Percentiles rank a stretch among this genome's conserved stretches.
Conservation (phyloP, 2,797 vertebrate species). For the Sebastes matsubarae region DNA sequence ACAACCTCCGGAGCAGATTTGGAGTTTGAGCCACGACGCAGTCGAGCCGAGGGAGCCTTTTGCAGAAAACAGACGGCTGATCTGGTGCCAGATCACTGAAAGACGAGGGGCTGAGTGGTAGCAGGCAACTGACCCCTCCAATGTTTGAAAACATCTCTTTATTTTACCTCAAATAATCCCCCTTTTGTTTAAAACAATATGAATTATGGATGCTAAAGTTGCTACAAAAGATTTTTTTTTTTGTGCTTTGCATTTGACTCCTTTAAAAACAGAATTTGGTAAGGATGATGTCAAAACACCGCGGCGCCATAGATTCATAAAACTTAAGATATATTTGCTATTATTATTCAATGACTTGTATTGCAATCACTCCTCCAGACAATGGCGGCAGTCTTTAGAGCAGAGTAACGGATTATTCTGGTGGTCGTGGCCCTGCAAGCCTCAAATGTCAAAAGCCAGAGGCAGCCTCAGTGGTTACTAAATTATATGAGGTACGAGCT, state of each 20-base stretch:
- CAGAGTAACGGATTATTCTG: slow-evolving; percentile 54
- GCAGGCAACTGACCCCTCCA: slow-evolving; percentile 36
- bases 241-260: neutral
- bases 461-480: slow-evolving; percentile 46
- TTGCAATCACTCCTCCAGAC: slow-evolving; percentile 52
- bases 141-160: slow-evolving; percentile 41
- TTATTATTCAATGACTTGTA: slow-evolving; percentile 33
- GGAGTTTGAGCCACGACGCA: slow-evolving; percentile 26
- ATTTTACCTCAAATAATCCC: slow-evolving; percentile 29
- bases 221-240: neutral
- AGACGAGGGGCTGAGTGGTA: slow-evolving; percentile 22
- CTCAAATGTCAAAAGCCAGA: slow-evolving; percentile 61
- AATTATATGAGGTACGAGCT: slow-evolving; percentile 61
- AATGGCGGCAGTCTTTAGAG: slow-evolving; percentile 55
- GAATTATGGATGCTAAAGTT: slow-evolving; percentile 27
- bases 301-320: slow-evolving; percentile 59
- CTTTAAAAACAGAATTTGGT: slow-evolving; percentile 24
- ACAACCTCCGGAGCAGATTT: slow-evolving; percentile 52
- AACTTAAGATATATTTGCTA: slow-evolving; percentile 52
- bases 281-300: slow-evolving; percentile 59
- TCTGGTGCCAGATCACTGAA: slow-evolving; percentile 43
- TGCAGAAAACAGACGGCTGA: slow-evolving; percentile 31
- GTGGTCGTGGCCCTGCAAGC: slow-evolving; percentile 47
- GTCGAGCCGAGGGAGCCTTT: neutral
- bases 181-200: slow-evolving; percentile 33